Evolutionary conservation across 2,888 invertebrate genomes (phyloP), one percentile per base, ranked within the genome.

Genomic region (Cosmia pyralina): DNA sequence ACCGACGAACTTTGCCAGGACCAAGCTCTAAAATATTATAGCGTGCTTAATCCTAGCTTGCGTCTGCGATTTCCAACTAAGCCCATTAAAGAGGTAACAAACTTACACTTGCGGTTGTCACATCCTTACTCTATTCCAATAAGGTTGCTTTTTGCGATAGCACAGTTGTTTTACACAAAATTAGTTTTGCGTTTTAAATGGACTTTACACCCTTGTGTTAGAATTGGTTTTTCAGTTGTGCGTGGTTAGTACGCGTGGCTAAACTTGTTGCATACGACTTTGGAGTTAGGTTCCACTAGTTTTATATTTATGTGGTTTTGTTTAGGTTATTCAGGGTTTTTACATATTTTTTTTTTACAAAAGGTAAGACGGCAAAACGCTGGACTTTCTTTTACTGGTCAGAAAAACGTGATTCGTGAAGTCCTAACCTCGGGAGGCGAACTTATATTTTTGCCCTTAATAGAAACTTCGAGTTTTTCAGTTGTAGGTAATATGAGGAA

Each of bases 201-300:
- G 41, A 38, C 34, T 48, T 44, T 71, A 71, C 8, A 4, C 0
- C 46, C 1, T 62, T 38, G 64, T 53, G 15, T 44, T 74, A 77
- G 44, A 52, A 66, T 73, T 48, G 38, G 48, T 53, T 66, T 67
- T 81, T 58, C 6, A 52, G 44, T 46, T 28, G 11, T 53, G 5
- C n/a, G 13, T 17, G 19, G 48, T 28, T 28, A 11, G 44, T 67
- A 38, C 50, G 6, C 63, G 19, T 65, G 57, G 19, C 34, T 53
- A 41, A 77, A 86, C 85, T 85, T 85, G 85, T 85, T 85, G 85
- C 85, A 81, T 75, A 84, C 62, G 65, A 81, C 72, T 80, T 72
- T 41, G 64, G 60, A 48, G 72, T 75, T 82, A 57, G 72, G 60
- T 78, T 53, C 46, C 69, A 67, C n/a, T 15, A 79, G 71, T 71